phyloP scores from a whole-genome alignment of 2,888 invertebrate genomes.

The Timema cristinae region DNA sequence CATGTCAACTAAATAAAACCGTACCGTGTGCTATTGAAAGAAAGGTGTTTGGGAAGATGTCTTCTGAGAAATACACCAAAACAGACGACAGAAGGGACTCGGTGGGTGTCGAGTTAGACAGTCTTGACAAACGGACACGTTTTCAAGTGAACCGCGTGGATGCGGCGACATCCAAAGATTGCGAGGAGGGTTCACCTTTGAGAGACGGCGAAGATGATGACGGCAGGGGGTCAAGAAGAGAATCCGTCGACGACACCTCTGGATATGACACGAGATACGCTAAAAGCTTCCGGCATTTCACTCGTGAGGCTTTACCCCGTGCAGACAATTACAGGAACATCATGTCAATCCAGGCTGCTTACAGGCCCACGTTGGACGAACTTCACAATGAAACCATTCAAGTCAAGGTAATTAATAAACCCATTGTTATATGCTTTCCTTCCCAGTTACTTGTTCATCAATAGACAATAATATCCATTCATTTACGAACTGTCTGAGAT shows the following conservation, averaged over 20 bases:
- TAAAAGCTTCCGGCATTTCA: conserved; percentile 80
- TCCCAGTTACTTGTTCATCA: not conserved
- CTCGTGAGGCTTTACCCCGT: conserved; percentile 79
- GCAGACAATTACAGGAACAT: conserved; percentile 88
- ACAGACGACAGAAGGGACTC: conserved; percentile 23
- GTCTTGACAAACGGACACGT: conserved; percentile 49
- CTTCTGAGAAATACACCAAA: conserved; percentile 14
- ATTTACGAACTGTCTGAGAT: not conserved
- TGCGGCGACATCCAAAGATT: conserved; percentile 44
- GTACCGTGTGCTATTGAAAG: no score
- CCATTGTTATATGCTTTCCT: not conserved
- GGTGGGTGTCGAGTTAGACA: conserved; percentile 42
- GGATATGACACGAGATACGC: conserved; percentile 64
- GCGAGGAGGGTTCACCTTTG: conserved; percentile 34
- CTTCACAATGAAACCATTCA: conserved; percentile 78
- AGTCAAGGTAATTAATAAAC: conserved; percentile 63
- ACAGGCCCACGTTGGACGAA: conserved; percentile 83
- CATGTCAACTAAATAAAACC: no score
- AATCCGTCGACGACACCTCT: conserved; percentile 47
- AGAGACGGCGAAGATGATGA: conserved; percentile 32
- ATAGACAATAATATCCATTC: not conserved
- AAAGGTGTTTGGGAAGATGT: no score
- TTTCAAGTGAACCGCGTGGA: conserved; percentile 60
- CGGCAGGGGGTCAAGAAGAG: conserved; percentile 47
- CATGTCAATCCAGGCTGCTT: conserved; percentile 81